Conservation (phyloP, 2,888 invertebrate genomes). For the Elysia crispata region DNA sequence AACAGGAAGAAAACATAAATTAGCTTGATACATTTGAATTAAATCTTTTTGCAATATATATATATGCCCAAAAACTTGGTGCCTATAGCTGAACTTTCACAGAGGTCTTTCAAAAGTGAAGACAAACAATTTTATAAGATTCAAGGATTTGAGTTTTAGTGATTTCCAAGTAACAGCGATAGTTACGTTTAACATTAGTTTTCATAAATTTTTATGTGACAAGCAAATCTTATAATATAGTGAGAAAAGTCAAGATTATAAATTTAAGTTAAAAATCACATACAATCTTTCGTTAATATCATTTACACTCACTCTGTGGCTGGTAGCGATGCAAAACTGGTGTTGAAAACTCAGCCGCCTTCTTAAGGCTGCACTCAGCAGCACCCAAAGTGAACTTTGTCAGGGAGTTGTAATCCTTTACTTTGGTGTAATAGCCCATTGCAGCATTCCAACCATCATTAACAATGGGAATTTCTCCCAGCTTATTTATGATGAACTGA, state of each 20-base stretch:
- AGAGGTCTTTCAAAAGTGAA: too few relatives aligned
- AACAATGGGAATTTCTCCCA: conserved; percentile 89
- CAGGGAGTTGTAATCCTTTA: conserved; percentile 82
- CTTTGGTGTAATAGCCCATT: conserved; percentile 85
- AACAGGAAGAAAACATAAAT: too few relatives aligned
- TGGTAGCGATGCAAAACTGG: conserved; percentile 83
- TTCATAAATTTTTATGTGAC: neutral
- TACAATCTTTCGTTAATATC: too few relatives aligned
- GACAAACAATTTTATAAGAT: too few relatives aligned
- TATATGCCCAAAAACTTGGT: too few relatives aligned
- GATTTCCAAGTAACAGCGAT: too few relatives aligned
- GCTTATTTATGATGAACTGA: conserved; percentile 83
- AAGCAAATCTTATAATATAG: neutral
- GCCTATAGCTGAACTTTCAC: too few relatives aligned
- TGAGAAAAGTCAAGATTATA: neutral
- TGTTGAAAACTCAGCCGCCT: conserved; percentile 86
- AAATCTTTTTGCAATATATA: too few relatives aligned
- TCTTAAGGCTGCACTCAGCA: conserved; percentile 82
- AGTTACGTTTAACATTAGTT: neutral
- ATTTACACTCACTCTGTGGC: conserved; percentile 80
- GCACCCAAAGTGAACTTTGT: conserved; percentile 72
- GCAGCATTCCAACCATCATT: conserved; percentile 87
- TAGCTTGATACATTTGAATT: too few relatives aligned
- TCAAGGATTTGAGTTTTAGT: too few relatives aligned
- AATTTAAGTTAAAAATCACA: neutral